Percentiles rank a stretch among this genome's conserved stretches.
These are phyloP conservation scores for Garra rufa DNA, from an alignment of 2,113 vertebrate species.

Conservation along the genomic window DNA sequence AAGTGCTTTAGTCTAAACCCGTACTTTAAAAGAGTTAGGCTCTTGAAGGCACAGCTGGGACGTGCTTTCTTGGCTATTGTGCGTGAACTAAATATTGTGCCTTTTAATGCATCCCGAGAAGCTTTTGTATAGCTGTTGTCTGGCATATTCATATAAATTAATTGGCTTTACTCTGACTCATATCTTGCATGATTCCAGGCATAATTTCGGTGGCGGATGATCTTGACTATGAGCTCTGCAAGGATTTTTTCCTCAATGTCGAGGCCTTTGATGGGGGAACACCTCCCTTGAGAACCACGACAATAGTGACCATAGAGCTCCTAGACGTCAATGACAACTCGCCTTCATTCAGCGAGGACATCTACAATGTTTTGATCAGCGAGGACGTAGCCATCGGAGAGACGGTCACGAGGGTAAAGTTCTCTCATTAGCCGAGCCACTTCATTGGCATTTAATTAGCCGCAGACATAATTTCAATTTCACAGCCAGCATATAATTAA, in stretches of 20 bases:
- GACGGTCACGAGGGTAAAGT: conserved; percentile 84
- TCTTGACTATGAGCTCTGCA: conserved; percentile 92
- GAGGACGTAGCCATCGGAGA: conserved; percentile 88
- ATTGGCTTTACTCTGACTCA: conserved; percentile 5
- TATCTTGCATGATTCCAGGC: conserved; percentile 70
- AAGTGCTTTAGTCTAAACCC: not conserved
- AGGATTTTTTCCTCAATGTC: conserved; percentile 90
- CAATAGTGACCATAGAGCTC: conserved; percentile 89
- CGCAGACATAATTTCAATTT: not conserved
- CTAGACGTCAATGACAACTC: conserved; percentile 96
- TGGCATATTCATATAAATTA: not conserved
- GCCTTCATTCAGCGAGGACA: conserved; percentile 85
- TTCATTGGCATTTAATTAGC: conserved; percentile 36
- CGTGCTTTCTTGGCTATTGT: not conserved
- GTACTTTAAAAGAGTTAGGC: not conserved
- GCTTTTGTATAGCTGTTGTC: not conserved
- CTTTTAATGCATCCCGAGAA: not conserved
- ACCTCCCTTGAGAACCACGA: conserved; percentile 87
- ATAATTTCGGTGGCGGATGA: conserved; percentile 85
- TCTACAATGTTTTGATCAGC: conserved; percentile 91
- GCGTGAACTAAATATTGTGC: not conserved
- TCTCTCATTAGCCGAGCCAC: not conserved
- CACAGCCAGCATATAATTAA: conserved; percentile 32
- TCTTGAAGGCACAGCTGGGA: not conserved
- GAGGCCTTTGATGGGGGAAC: conserved; percentile 93